Percentiles rank a stretch among this genome's conserved stretches.
These are phyloP conservation scores for Amphipoea lucens DNA, from an alignment of 2,888 invertebrate species.

Conservation along the genomic window DNA sequence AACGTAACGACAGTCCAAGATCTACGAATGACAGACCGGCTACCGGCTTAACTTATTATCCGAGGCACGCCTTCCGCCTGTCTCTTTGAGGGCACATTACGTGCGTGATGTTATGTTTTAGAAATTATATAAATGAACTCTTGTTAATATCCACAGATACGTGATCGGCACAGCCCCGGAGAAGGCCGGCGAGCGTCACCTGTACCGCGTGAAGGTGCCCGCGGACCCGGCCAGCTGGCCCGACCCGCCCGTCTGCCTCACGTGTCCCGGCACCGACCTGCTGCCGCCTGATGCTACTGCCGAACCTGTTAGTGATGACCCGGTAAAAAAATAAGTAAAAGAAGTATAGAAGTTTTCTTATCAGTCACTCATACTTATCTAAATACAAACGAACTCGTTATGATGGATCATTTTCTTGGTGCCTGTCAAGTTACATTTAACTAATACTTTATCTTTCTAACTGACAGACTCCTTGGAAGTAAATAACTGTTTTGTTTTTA, in stretches of 20 bases:
- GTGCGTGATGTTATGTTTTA: background rate
- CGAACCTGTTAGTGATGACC: conserved; percentile 71
- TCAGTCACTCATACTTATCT: background rate
- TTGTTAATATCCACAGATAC: conserved; percentile 89
- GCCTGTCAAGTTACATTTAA: background rate
- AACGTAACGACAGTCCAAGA: background rate
- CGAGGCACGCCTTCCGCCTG: background rate
- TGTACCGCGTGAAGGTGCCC: conserved; percentile 92
- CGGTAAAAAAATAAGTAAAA: conserved; percentile 52
- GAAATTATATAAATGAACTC: background rate
- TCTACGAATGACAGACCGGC: background rate
- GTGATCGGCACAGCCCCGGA: conserved; percentile 95
- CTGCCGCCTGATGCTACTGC: conserved; percentile 70
- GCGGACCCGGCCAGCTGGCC: conserved; percentile 79
- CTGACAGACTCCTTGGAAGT: too few relatives aligned
- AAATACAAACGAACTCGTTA: background rate
- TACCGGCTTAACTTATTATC: background rate
- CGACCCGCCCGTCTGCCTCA: conserved; percentile 90
- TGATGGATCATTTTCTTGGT: background rate
- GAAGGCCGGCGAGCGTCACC: conserved; percentile 94
- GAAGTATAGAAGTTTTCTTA: background rate
- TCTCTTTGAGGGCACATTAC: background rate
- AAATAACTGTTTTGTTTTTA: too few relatives aligned
- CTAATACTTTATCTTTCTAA: too few relatives aligned
- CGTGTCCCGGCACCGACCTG: conserved; percentile 82